These are phyloP conservation scores for Tautogolabrus adspersus DNA, from an alignment of 2,113 vertebrate genomes.

Conservation along the genomic window DNA sequence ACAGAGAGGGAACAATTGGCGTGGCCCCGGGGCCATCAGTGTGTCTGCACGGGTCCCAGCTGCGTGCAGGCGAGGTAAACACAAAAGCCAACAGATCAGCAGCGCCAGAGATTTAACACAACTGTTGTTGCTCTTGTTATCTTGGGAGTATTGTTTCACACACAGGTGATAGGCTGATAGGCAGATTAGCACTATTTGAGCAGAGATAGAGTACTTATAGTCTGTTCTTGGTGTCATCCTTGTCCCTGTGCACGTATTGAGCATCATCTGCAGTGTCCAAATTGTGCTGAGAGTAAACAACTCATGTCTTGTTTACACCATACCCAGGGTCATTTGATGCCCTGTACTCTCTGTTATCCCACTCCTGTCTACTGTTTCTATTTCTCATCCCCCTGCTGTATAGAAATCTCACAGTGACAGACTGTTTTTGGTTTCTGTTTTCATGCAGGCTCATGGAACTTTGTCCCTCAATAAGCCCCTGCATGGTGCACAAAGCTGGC, in stretches of 20 bases:
- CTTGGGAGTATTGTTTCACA: constrained; percentile 59
- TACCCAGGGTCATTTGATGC: constrained; percentile 5
- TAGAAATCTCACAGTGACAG: constrained; percentile 12
- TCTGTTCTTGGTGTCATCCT: not conserved
- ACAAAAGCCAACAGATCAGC: constrained; percentile 63
- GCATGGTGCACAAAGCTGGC: constrained; percentile 33
- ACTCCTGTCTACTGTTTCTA: not conserved
- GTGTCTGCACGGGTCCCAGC: constrained; percentile 55
- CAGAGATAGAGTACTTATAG: not conserved
- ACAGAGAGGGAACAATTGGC: constrained; percentile 57
- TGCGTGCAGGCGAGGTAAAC: constrained; percentile 49
- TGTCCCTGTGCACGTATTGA: constrained; percentile 5
- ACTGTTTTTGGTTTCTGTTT: constrained; percentile 42
- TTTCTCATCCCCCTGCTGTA: not conserved
- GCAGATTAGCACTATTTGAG: constrained; percentile 36
- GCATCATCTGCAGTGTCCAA: constrained; percentile 14
- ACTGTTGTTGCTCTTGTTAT: constrained; percentile 56
- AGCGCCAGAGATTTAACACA: constrained; percentile 35
- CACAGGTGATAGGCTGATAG: constrained; percentile 39
- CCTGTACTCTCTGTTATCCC: constrained; percentile 3
- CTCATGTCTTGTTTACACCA: constrained; percentile 48
- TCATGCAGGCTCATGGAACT: constrained; percentile 18
- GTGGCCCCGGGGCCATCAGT: constrained; percentile 36
- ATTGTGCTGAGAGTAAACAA: constrained; percentile 28
- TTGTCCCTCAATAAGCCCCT: constrained; percentile 9